These are phyloP conservation scores for Calosoma granatense DNA, from an alignment of 1,140 invertebrate genomes.

Conservation along the genomic window DNA sequence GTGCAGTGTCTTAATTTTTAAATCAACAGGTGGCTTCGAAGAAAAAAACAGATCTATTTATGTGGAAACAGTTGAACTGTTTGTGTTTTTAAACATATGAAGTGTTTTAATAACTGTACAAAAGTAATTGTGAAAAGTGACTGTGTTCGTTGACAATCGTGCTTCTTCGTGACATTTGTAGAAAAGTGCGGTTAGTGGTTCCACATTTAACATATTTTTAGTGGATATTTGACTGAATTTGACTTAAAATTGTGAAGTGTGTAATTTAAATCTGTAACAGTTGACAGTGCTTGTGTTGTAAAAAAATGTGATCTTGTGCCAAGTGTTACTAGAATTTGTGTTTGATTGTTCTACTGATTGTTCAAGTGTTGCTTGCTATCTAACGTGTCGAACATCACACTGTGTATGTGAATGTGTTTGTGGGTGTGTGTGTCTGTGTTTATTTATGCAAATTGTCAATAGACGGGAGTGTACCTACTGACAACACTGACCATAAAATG, in stretches of 20 bases:
- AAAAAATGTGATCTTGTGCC: too few relatives aligned
- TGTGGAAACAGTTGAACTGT: neutral
- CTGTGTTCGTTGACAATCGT: neutral
- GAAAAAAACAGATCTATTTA: neutral
- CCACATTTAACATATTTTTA: too few relatives aligned
- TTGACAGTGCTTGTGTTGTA: too few relatives aligned
- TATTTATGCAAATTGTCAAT: too few relatives aligned
- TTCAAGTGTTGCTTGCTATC: constrained; percentile 9
- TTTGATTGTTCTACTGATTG: neutral
- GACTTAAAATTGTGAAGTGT: too few relatives aligned
- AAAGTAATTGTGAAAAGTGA: neutral
- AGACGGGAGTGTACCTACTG: too few relatives aligned
- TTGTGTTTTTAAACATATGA: neutral
- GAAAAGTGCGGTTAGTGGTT: neutral
- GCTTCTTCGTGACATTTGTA: neutral
- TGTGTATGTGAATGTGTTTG: neutral
- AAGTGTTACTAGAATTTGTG: neutral
- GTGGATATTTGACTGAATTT: too few relatives aligned
- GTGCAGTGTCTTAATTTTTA: neutral
- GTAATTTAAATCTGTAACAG: too few relatives aligned
- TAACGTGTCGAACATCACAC: constrained; percentile 31
- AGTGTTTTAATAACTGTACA: constrained; percentile 36
- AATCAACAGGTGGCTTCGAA: neutral
- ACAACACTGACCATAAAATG: neutral
- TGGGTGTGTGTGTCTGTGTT: neutral